Base-by-base conservation (phyloP, 2,797 vertebrate species). In the Thaleichthys pacificus region DNA sequence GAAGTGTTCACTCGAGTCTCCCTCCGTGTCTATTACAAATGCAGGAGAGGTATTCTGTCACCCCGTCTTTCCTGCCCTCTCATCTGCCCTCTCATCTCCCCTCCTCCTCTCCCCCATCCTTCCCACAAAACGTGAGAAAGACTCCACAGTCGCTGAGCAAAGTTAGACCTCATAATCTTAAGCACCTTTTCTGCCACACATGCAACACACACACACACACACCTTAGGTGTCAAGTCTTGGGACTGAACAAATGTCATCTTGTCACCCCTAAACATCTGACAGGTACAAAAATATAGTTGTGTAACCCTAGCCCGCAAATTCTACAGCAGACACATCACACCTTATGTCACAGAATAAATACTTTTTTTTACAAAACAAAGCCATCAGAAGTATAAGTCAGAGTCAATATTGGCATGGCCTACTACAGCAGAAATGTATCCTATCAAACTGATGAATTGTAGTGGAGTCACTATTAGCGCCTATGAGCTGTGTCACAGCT, bases 381-480 rank as follows among this genome's bases (percentile, higher is more conserved):
- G 42, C 42, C 9, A 56, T 56, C 51, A 56, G 51, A 56, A 56
- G 51, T 3, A 19, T 47, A 21, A 72, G 69, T 73, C 77, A 77
- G 64, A 64, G 42, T 26, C 75, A 78, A 81, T 64, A 73, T 80
- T 77, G 28, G 21, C 68, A 15, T 32, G 32, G 30, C n/a, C 22
- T 56, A 69, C 21, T 56, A n/a, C 51, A 17, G 51, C 19, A 56
- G 15, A 8, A 17, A n/a, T 47, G 19, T 26, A 70, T 63, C 62
- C 26, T 61, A 7, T 78, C 68, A 73, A 66, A 77, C 75, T 49
- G 68, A 54, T 72, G 68, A 62, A 74, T 74, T 77, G 66, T 75
- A 21, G 61, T n/a, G 69, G 61, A 42, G 64, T 67, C 65, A 67
- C 51, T 68, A 80, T 70, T 61, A 66, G 58, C 73, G 32, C 26